A percentile compares a stretch with the other conserved stretches of the same genome.
Conservation (phyloP, 2,113 vertebrate species). For the Chlamydotis undulata region DNA sequence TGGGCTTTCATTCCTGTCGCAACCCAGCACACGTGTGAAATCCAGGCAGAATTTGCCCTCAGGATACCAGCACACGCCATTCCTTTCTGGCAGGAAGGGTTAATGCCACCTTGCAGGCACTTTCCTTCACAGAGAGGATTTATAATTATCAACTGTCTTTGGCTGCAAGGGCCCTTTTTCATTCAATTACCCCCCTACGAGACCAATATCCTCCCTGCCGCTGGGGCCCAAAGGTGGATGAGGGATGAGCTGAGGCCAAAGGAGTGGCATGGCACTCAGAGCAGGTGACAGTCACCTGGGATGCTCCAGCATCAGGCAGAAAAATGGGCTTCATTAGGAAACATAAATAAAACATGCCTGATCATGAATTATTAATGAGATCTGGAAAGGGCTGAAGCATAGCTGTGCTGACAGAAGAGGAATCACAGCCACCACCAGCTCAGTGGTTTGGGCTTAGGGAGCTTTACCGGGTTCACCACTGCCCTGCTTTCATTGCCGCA, state of each 20-base stretch:
- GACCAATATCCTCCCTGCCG: background rate
- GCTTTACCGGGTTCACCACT: background rate
- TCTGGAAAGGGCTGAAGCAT: background rate
- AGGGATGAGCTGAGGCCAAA: background rate
- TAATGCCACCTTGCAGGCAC: background rate
- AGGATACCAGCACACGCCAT: background rate
- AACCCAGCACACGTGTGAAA: background rate
- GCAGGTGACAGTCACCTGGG: background rate
- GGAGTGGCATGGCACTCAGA: background rate
- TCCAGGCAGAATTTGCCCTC: background rate
- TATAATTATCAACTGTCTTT: background rate
- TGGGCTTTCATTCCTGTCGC: background rate
- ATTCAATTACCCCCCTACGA: background rate
- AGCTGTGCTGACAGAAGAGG: background rate
- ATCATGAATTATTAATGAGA: slow-evolving; percentile 7
- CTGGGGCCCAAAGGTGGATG: background rate
- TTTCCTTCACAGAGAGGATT: background rate
- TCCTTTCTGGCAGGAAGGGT: background rate
- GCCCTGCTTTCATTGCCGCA: background rate
- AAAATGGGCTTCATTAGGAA: slow-evolving; percentile 34
- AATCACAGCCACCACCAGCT: background rate
- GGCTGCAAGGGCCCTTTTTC: background rate
- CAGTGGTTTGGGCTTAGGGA: background rate
- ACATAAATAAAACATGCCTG: slow-evolving; percentile 39
- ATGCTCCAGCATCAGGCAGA: background rate